A percentile compares a stretch with the other conserved stretches of the same genome.
Conservation (phyloP, 1,140 invertebrate species). For the Augochlora pura region DNA sequence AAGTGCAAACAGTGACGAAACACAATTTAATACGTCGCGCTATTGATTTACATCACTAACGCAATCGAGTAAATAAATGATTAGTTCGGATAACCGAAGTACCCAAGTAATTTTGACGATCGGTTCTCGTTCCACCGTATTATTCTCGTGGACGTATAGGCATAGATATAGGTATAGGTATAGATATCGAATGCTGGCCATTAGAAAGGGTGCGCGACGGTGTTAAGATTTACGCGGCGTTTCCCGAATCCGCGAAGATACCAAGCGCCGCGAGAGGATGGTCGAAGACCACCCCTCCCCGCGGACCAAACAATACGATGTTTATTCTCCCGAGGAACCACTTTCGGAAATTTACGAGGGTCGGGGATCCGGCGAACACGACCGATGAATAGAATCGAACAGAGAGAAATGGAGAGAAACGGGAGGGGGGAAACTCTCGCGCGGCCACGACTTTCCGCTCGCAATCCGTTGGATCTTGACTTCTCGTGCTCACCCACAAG, state of each 20-base stretch:
- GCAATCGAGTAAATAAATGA: too few species aligned
- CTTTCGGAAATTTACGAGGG: conserved; percentile 55
- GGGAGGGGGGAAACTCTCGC: conserved; percentile 1
- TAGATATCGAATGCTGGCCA: too few species aligned
- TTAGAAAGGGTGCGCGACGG: too few species aligned
- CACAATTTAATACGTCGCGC: too few species aligned
- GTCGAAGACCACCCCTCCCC: conserved; percentile 9
- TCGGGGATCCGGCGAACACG: conserved; percentile 22
- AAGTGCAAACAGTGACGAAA: too few species aligned
- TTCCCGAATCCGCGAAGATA: background rate
- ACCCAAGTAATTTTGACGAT: too few species aligned
- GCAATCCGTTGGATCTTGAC: conserved; percentile 29
- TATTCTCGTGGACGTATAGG: too few species aligned
- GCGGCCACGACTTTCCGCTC: conserved; percentile 14
- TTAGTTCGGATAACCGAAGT: too few species aligned
- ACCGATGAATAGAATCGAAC: conserved; percentile 55
- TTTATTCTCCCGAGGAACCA: conserved; percentile 50
- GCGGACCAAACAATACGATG: conserved; percentile 55
- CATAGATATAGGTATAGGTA: too few species aligned
- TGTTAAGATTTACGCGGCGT: conserved; percentile 5
- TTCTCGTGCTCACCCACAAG: background rate
- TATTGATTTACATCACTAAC: too few species aligned
- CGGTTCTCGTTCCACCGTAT: too few species aligned
- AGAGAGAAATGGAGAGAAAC: background rate
- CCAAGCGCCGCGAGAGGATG: background rate